phyloP scores from a whole-genome alignment of 2,797 vertebrate species.

The Podargus strigoides region DNA sequence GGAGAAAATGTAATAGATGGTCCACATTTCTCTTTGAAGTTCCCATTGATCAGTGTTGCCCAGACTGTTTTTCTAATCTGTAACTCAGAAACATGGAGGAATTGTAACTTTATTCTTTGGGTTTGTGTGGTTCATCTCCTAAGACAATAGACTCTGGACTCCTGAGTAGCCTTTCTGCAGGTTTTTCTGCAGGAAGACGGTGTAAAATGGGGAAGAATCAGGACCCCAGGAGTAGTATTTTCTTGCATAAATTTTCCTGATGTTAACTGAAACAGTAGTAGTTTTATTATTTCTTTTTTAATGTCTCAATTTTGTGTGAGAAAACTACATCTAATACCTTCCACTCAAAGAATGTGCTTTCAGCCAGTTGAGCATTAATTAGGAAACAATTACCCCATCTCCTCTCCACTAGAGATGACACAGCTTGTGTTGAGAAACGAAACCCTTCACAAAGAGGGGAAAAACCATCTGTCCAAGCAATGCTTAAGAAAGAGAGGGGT shows the following conservation, averaged over 20 bases:
- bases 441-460: background rate
- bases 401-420: background rate
- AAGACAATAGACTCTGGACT: background rate
- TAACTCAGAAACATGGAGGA: slow-evolving; percentile 31
- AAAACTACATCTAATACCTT: background rate
- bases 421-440: slow-evolving; percentile 1
- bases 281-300: background rate
- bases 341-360: background rate
- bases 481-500: background rate
- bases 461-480: background rate
- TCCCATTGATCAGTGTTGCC: slow-evolving; percentile 48
- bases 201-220: background rate
- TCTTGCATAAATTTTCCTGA: background rate
- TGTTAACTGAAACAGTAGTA: background rate
- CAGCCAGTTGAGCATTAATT: background rate
- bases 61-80: slow-evolving; percentile 26
- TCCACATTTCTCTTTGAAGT: slow-evolving; percentile 37
- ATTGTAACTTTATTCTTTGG: slow-evolving; percentile 4
- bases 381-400: background rate
- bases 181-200: background rate
- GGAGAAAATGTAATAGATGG: slow-evolving; percentile 52
- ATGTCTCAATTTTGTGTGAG: background rate
- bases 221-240: background rate
- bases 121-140: background rate
- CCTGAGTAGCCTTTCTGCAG: background rate